phyloP scores from a whole-genome alignment of 2,797 vertebrate species.

The Orientallactaga sibirica region DNA sequence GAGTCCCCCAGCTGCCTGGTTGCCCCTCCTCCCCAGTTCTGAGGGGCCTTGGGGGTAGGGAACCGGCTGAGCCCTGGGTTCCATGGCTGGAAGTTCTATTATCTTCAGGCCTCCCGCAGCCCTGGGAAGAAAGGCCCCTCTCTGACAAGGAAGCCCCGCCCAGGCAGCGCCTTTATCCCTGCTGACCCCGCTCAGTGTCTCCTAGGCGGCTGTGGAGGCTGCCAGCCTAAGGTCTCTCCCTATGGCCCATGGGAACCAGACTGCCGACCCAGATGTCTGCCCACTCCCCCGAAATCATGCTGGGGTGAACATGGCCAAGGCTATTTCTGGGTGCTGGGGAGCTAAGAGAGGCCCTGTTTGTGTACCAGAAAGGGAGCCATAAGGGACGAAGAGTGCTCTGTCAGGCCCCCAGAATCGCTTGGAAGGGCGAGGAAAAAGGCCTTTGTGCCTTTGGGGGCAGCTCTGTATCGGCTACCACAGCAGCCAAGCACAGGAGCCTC shows the following conservation, averaged over 20 bases:
- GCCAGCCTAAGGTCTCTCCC: conserved; percentile 53
- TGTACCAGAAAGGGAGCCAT: neutral
- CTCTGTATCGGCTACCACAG: neutral
- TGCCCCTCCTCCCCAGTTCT: neutral
- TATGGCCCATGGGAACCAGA: conserved; percentile 73
- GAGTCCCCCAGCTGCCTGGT: neutral
- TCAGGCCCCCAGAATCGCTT: conserved; percentile 48
- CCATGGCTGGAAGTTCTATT: conserved; percentile 57
- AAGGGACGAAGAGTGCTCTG: neutral
- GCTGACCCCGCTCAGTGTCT: conserved; percentile 69
- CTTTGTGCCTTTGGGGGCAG: conserved; percentile 34
- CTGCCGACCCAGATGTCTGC: neutral
- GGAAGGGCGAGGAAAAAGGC: conserved; percentile 50
- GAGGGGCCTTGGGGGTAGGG: neutral
- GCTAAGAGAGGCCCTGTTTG: neutral
- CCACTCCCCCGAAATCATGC: neutral
- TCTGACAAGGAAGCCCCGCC: conserved; percentile 77
- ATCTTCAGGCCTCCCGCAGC: conserved; percentile 41
- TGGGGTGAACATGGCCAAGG: neutral
- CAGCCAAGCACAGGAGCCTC: conserved; percentile 15
- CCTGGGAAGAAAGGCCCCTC: conserved; percentile 79
- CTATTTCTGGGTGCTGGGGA: neutral
- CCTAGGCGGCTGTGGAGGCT: neutral
- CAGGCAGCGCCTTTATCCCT: conserved; percentile 73
- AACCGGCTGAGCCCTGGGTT: conserved; percentile 51